Evolutionary conservation across 2,797 vertebrate species (phyloP).

Genomic region (Crenichthys baileyi): DNA sequence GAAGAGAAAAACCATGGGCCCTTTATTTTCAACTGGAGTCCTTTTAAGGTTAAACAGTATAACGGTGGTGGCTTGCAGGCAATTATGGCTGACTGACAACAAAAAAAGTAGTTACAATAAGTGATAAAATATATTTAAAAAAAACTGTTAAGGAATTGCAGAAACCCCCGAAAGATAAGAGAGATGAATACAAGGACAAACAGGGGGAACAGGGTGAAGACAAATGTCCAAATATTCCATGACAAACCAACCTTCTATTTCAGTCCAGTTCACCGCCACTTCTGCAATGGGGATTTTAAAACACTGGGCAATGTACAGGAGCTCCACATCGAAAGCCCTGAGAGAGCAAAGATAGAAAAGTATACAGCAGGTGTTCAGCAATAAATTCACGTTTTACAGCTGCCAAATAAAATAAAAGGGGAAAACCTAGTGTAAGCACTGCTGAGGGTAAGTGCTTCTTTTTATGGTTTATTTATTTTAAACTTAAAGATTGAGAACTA

Average conservation of each 20-base stretch:
- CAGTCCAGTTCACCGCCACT: constrained; percentile 98
- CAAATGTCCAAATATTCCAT: constrained; percentile 17
- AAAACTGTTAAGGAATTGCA: background rate
- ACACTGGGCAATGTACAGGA: constrained; percentile 93
- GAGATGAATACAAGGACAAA: constrained; percentile 29
- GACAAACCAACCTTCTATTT: constrained; percentile 91
- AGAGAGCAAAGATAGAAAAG: constrained; percentile 1
- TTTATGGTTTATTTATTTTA: background rate
- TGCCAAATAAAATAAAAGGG: background rate
- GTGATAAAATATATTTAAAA: background rate
- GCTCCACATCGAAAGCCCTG: constrained; percentile 98
- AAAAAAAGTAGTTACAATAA: background rate
- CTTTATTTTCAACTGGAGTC: constrained; percentile 13
- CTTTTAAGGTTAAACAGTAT: constrained; percentile 6
- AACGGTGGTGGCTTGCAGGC: background rate
- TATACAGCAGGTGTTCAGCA: constrained; percentile 5
- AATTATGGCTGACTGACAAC: background rate
- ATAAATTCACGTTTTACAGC: background rate
- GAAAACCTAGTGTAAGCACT: background rate
- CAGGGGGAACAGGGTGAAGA: constrained; percentile 8
- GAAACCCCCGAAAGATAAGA: background rate
- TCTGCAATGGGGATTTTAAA: constrained; percentile 94
- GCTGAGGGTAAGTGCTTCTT: background rate
- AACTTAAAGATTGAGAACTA: background rate
- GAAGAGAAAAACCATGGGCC: constrained; percentile 37